A percentile compares a stretch with the other conserved stretches of the same genome.
Evolutionary conservation across 2,113 vertebrate genomes (phyloP).

Genomic region (Megalops atlanticus): DNA sequence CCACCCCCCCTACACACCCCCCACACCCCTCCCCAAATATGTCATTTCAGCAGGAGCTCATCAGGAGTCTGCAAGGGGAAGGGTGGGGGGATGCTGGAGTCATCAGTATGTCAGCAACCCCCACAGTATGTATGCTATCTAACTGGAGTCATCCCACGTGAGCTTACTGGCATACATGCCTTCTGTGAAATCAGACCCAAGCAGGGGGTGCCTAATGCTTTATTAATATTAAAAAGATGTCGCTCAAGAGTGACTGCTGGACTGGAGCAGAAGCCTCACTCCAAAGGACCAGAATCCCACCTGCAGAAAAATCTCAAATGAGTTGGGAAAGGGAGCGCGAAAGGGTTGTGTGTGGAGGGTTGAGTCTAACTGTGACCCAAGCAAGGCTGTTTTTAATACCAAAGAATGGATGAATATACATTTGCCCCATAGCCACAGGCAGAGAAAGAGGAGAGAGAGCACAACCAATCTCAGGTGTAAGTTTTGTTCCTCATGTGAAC

Average conservation of each 20-base stretch:
- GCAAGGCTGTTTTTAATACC: conserved; percentile 2
- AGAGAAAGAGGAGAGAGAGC: background rate
- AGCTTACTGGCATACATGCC: conserved; percentile 28
- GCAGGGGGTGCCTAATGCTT: conserved; percentile 45
- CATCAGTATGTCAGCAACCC: conserved; percentile 50
- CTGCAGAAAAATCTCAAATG: too few species aligned
- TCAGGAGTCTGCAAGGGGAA: background rate
- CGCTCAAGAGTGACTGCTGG: background rate
- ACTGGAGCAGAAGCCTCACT: too few species aligned
- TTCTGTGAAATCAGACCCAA: conserved; percentile 24
- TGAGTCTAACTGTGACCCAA: background rate
- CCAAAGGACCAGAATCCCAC: too few species aligned
- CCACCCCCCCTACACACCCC: background rate
- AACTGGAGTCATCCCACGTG: conserved; percentile 33
- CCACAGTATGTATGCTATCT: conserved; percentile 45
- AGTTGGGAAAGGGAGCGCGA: too few species aligned
- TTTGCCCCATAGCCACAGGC: background rate
- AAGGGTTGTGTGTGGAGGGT: conserved; percentile 21
- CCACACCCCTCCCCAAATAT: background rate
- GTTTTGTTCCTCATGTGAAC: background rate
- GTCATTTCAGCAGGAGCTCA: conserved; percentile 6
- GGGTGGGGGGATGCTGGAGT: conserved; percentile 24
- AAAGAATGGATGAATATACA: conserved; percentile 3
- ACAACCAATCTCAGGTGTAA: background rate
- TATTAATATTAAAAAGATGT: conserved; percentile 62